Base-by-base conservation (phyloP, 2,113 vertebrate species). In the Nycticebus coucang region DNA sequence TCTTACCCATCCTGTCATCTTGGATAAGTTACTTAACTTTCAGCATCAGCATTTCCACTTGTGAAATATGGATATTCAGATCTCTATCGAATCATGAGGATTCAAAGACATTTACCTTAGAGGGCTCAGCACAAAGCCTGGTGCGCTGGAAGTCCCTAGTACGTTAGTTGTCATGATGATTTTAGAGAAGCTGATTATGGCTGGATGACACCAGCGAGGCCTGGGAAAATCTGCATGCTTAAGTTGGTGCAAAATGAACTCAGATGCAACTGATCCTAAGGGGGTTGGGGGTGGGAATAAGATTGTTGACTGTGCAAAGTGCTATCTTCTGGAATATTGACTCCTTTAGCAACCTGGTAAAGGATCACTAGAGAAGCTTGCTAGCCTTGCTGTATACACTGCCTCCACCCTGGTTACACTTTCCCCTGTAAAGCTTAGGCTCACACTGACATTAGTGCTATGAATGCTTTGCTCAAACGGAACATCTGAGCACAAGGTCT, bases 401-500 rank as follows among this genome's bases (percentile, higher is more conserved):
- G 41, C n/a, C 22, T 26, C 81, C 0, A 0, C 15, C 69, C 30
- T 7, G 45, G 21, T 59, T 64, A 37, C 57, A 88, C 71, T 95
- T 85, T 75, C 41, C 33, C 30, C 35, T 82, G 1, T 22, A 93
- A 91, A 7, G 53, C n/a, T 55, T 17, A 33, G 57, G 53, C 26
- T 93, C 37, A 21, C 41, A 7, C 86, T 80, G 45, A 71, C 55
- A 59, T 66, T 13, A 24, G 66, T 24, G 45, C 64, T 80, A 19
- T 55, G 80, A 91, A 50, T 3, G 6, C 69, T 82, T 74, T 93
- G 79, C 69, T 96, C 86, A 41, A 89, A 88, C 19, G 28, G 82
- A 95, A 87, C 45, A 22, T 37, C 59, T 87, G 87, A 89, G 53
- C 53, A 59, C 75, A 62, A 60, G 66, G 79, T 57, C 79, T 89